Percentiles rank a stretch among this genome's conserved stretches.
phyloP scores from a whole-genome alignment of 2,113 vertebrate species.

The Castor canadensis region DNA sequence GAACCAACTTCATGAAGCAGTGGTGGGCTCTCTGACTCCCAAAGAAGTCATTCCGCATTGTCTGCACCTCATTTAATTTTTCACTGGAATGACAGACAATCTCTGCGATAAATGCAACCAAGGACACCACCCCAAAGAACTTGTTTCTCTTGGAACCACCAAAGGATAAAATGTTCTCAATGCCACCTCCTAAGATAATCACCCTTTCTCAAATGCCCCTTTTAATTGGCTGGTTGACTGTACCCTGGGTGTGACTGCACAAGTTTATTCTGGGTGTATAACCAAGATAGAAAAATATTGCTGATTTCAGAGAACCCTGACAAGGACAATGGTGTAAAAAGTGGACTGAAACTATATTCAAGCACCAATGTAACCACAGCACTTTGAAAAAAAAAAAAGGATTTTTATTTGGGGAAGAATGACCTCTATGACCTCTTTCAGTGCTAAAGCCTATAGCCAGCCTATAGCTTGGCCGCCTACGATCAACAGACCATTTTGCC shows the following conservation, averaged over 20 bases:
- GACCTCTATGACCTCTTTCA: background rate
- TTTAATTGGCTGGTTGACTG: slow-evolving; percentile 58
- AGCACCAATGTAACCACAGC: background rate
- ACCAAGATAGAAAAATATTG: slow-evolving; percentile 7
- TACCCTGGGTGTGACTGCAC: slow-evolving; percentile 28
- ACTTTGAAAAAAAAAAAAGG: background rate
- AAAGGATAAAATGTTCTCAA: slow-evolving; percentile 73
- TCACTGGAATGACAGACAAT: slow-evolving; percentile 43
- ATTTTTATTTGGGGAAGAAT: background rate
- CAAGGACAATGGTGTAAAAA: fast-evolving
- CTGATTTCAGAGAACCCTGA: slow-evolving; percentile 5
- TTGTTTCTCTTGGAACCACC: slow-evolving; percentile 61
- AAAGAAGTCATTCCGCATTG: background rate
- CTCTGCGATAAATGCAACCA: slow-evolving; percentile 47
- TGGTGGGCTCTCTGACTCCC: background rate
- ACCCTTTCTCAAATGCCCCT: slow-evolving; percentile 43
- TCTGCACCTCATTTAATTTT: slow-evolving; percentile 18
- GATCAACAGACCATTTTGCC: background rate
- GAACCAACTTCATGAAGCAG: background rate
- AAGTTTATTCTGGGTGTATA: background rate
- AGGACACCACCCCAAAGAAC: slow-evolving; percentile 61
- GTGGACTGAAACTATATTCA: background rate
- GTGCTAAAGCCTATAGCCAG: background rate
- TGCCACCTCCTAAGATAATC: slow-evolving; percentile 59
- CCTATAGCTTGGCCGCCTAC: background rate